These are phyloP conservation scores for Parnassius orleans DNA, from an alignment of 2,888 invertebrate species.

Conservation along the genomic window DNA sequence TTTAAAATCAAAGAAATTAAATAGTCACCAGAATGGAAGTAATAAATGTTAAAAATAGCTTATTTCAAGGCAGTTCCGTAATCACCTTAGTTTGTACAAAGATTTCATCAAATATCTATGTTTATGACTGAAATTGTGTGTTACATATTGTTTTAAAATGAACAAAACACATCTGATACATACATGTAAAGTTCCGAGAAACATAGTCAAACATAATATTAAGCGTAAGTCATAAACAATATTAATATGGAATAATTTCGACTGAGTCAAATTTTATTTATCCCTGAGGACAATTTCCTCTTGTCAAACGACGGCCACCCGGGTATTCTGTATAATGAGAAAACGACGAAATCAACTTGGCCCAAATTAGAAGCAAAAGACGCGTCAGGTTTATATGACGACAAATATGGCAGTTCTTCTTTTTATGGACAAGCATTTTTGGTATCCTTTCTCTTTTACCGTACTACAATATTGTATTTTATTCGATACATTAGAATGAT, in stretches of 20 bases:
- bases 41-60: too few species aligned
- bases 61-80: too few species aligned
- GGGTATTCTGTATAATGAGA: conserved; percentile 69
- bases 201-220: conserved; percentile 37
- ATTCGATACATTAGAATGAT: not conserved
- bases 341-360: conserved; percentile 71
- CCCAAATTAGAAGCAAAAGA: conserved; percentile 66
- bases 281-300: conserved; percentile 74
- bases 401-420: conserved; percentile 26
- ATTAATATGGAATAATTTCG: conserved; percentile 65
- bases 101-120: too few species aligned
- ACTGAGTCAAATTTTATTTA: conserved; percentile 72
- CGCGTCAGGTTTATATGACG: conserved; percentile 55
- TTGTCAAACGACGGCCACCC: conserved; percentile 74
- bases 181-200: conserved; percentile 27
- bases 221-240: conserved; percentile 63
- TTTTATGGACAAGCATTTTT: conserved; percentile 13
- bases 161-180: conserved; percentile 22
- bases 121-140: too few species aligned
- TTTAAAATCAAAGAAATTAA: conserved; percentile 7
- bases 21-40: too few species aligned
- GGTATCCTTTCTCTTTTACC: conserved; percentile 1
- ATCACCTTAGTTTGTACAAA: too few species aligned
- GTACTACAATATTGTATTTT: not conserved
- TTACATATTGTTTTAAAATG: conserved; percentile 1